Base-by-base conservation (phyloP, 1,140 invertebrate genomes). In the Drosophila prosaltans region DNA sequence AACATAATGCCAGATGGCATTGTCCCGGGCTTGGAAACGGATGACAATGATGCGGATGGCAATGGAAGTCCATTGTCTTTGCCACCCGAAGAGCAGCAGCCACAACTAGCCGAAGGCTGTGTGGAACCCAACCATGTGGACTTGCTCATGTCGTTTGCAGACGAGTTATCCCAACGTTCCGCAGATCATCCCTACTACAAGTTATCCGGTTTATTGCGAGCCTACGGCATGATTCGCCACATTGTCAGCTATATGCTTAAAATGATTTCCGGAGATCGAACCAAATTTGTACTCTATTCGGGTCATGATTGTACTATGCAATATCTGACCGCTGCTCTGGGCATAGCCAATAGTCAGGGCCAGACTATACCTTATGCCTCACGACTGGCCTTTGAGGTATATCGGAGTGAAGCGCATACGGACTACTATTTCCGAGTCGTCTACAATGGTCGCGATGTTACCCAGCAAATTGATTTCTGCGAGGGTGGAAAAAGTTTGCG, bases 261-360 rank as follows among this genome's bases (percentile, higher is more conserved):
- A 73, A 96, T 96, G 92, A 95, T 96, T 63, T 97, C 95, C 0
- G 95, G 96, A 65, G 95, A 94, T 70, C 95, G 95, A 78, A 96
- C 96, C 0, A 96, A 96, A 83, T 94, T 98, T 65, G 95, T 97
- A 6, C 74, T 98, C 0, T 99, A 98, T 91, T 98, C 97, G 0
- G 97, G 97, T 0, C 98, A 99, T 86, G 97, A 98, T 91, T 96
- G 96, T 80, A 98, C 97, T 0, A 78, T 98, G 24, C 96, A 97
- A 78, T 96, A 97, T 78, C 92, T 99, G 2, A 94, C 96, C 2
- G 94, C 95, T 4, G 96, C 97, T 1, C 88, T 99, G 24, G 97
- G 97, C 0, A 93, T 96, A 36, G 91, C 91, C 11, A 93, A 92
- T 10, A 63, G 45, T 0, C 69, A 88, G 2, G 93, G 94, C 16